A percentile compares a stretch with the other conserved stretches of the same genome.
phyloP scores from a whole-genome alignment of 2,797 vertebrate genomes.

The Macrochelys suwanniensis region DNA sequence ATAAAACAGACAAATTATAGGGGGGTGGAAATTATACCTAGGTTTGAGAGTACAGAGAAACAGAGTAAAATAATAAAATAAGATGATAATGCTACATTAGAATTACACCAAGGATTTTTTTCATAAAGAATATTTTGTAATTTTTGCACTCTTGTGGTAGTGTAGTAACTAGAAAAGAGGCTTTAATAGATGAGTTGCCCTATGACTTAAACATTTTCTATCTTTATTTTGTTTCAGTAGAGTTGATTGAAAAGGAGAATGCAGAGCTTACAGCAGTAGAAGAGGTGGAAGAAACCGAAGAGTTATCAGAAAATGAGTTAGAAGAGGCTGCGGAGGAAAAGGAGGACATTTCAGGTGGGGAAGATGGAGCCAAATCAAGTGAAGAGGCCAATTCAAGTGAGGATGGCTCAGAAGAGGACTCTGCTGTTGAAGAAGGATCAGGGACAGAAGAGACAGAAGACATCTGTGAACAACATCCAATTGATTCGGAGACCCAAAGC shows the following conservation, averaged over 20 bases:
- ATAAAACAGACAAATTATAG: background rate
- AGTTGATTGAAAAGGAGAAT: constrained; percentile 62
- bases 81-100: rapidly evolving
- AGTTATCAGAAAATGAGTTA: constrained; percentile 49
- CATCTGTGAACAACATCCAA: background rate
- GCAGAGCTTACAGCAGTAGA: constrained; percentile 51
- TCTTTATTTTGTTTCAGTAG: constrained; percentile 59
- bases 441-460: constrained; percentile 50
- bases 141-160: background rate
- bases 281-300: constrained; percentile 61
- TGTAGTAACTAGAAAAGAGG: rapidly evolving
- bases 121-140: background rate
- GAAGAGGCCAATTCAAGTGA: constrained; percentile 46
- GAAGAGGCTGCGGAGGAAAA: constrained; percentile 71
- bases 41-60: background rate
- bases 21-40: background rate
- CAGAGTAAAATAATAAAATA: background rate
- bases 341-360: constrained; percentile 72
- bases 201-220: constrained; percentile 1
- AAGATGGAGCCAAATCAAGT: constrained; percentile 66
- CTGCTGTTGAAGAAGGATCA: constrained; percentile 59
- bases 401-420: constrained; percentile 65
- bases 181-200: background rate
- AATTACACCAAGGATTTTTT: background rate
- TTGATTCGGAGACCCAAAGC: constrained; percentile 63